Base-by-base conservation (phyloP, 2,888 invertebrate species). In the Piscicola geometra region DNA sequence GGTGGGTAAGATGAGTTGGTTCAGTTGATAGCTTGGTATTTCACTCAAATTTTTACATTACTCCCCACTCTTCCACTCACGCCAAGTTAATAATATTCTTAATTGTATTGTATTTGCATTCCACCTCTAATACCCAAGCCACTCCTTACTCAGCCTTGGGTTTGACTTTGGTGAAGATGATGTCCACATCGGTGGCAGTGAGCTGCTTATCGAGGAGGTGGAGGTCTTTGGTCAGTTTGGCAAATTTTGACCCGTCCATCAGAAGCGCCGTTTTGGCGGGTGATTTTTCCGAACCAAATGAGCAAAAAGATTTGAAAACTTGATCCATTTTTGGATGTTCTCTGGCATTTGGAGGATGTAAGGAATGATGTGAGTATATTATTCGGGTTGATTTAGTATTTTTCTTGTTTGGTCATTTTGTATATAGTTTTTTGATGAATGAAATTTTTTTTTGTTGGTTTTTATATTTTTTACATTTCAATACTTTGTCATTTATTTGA, bases 121-220 rank as follows among this genome's bases (percentile, higher is more conserved):
- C 9, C 50, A 47, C 50, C 50, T 21, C n/a, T n/a, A n/a, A n/a
- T n/a, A n/a, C n/a, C n/a, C n/a, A n/a, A 47, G n/a, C 25, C 32
- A 52, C 3, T 5, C 79, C 79, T 76, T 66, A 80, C 80, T 80
- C 80, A 64, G 76, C 74, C 68, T 79, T 79, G 1, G 77, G 76
- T 64, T 80, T 80, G 76, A 80, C 78, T 70, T 80, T 80, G 56
- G 77, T 69, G 78, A 80, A 80, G 68, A 80, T 77, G 76, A 80
- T 80, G 71, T 80, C 80, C 15, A 80, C 79, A 41, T 80, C 80
- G 3, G 79, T 80, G 15, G 78, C n/a, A n/a, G 80, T 80, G 35
- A 80, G 69, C 25, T 78, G 70, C 56, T 80, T 80, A 64, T 80
- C 80, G 2, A 80, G 74, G 1, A 80, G 71, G 47, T 80, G 80